Evolutionary conservation across 35 echinoderm and acorn worm genomes (phyloP), one percentile per base, ranked within the genome.

Genomic region (Anneissia japonica): DNA sequence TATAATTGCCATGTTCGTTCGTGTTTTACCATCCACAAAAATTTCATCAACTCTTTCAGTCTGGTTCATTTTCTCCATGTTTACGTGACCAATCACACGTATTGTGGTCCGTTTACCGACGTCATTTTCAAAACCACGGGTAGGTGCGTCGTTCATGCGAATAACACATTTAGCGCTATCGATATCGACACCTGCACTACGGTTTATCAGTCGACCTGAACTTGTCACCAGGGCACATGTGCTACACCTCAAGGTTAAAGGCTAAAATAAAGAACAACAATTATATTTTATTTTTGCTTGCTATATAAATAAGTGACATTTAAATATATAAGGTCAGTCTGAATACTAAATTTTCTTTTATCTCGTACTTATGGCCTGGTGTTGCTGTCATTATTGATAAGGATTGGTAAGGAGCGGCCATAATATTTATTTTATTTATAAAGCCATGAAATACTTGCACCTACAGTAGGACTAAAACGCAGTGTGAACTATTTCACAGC

Each of bases 61-160:
- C 77, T 79, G 19, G 21, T 79, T 79, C 34, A 36, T 79, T 79
- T 97, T 97, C 37, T 90, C 29, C 41, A 97, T 84, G 64, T 97
- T 97, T 31, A 97, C 94, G 43, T 97, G 94, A 73, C 94, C 96
- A 89, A 99, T 94, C 36, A 94, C 92, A 74, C 96, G 73, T 26
- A 82, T 87, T 32, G 96, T 99, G 4, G 96, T 99, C 46, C 84
- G 82, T 0, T 86, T 74, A 0, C 96, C 96, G 0, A 99, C 96
- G 41, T 99, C 96, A 21, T 89, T 81, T 81, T 94, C 86, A 76
- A 85, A 99, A 30, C 89, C 86, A 45, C 77, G 89, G 46, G 88
- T 91, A 79, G 96, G 96, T 83, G 91, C 92, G 64, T 89, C 91
- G 88, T 99, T 99, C 96, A 99, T 99, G 16, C 96, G 92, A 31